Conservation (phyloP, 2,113 vertebrate species). For the Ibidorhyncha struthersii region DNA sequence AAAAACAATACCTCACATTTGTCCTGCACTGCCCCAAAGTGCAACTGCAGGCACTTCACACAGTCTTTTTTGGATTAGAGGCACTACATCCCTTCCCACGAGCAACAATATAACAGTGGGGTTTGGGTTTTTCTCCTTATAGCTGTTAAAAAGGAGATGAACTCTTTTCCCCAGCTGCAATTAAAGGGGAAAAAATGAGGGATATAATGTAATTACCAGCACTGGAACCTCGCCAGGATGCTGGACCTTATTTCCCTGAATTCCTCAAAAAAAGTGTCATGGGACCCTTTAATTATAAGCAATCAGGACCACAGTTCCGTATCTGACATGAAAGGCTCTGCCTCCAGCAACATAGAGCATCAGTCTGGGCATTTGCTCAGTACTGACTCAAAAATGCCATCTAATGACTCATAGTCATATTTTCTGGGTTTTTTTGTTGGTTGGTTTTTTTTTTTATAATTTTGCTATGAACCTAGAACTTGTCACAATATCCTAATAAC, state of each 20-base stretch:
- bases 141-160: not conserved
- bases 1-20: not conserved
- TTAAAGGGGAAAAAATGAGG: not conserved
- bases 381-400: not conserved
- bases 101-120: not conserved
- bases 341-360: not conserved
- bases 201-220: not conserved
- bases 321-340: not conserved
- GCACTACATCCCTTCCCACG: not conserved
- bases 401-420: not conserved
- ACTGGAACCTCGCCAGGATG: not conserved
- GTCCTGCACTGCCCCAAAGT: not conserved
- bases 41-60: not conserved
- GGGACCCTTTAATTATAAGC: not conserved
- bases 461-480: not conserved
- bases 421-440: not conserved
- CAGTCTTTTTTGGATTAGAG: not conserved
- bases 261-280: not conserved
- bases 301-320: not conserved
- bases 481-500: not conserved
- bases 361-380: not conserved
- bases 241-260: not conserved
- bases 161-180: not conserved
- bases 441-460: not conserved
- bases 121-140: not conserved